Base-by-base conservation (phyloP, 1,140 invertebrate genomes). In the Microplitis mediator region DNA sequence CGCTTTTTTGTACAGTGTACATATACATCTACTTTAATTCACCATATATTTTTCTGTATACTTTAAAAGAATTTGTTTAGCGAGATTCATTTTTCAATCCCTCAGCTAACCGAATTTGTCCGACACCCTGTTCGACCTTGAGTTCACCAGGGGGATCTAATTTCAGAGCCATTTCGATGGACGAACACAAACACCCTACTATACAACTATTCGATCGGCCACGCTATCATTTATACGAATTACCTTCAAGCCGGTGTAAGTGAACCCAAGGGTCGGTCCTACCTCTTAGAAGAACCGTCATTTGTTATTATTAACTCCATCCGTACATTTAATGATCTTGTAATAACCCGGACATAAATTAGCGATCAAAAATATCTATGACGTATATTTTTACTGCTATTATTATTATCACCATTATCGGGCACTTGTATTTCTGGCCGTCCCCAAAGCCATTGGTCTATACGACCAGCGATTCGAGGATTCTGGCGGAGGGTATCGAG, bases 171-270 rank as follows among this genome's bases (percentile, higher is more conserved):
- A 76, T 76, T 76, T 74, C 72, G 61, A 73, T 72, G 73, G 75
- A 69, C 72, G 71, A 56, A 31, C 45, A 64, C 64, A 51, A 52
- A 62, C 56, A 35, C 63, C 45, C 65, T 51, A 45, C 16, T 23
- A 23, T 23, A 23, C 23, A 23, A 52, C 52, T 23, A 65, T 52
- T 69, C 73, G 73, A 74, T 74, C 60, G 67, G 72, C 69, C 72
- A 68, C 60, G 70, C 73, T 67, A 76, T 76, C 75, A 76, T 76
- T 76, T 76, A 76, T 76, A 76, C 73, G 75, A 76, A 76, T 76
- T 76, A 76, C 75, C 68, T 67, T 62, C 23, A 35, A 51, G n/a
- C 56, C 13, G 56, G 31, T 23, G 23, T 23, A 23, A 23, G 23
- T 23, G 23, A 23, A 23, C 23, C 23, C 34, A 34, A 61, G 16